These are phyloP conservation scores for Phthorimaea operculella DNA, from an alignment of 1,140 invertebrate genomes.

Conservation along the genomic window DNA sequence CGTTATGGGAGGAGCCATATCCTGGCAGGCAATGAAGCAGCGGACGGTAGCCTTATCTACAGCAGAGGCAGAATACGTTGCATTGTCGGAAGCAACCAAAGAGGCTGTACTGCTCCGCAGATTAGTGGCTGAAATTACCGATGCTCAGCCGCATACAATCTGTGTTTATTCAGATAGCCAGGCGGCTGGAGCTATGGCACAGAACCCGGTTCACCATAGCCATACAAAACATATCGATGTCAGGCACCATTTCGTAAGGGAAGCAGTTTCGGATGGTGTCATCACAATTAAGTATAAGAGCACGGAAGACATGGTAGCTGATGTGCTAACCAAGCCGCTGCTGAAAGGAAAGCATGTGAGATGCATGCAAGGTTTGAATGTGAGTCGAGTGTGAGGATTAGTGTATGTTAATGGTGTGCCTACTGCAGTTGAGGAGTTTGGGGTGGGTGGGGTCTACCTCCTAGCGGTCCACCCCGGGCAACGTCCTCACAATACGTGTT, in stretches of 20 bases:
- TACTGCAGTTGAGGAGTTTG: not conserved
- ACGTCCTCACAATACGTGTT: too few relatives aligned
- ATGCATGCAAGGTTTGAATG: not conserved
- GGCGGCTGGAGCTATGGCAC: not conserved
- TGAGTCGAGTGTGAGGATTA: not conserved
- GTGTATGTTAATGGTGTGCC: not conserved
- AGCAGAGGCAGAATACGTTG: not conserved
- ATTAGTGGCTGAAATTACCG: not conserved
- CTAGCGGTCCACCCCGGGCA: too few relatives aligned
- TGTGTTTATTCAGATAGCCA: not conserved
- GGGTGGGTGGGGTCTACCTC: too few relatives aligned
- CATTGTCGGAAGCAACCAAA: not conserved
- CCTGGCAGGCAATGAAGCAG: not conserved
- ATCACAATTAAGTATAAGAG: not conserved
- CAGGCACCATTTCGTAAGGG: not conserved
- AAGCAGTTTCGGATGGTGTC: not conserved
- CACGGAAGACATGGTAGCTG: not conserved
- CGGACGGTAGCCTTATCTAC: not conserved
- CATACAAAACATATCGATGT: not conserved
- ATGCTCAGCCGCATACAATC: not conserved
- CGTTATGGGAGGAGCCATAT: not conserved
- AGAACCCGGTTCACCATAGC: not conserved
- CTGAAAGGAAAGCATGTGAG: not conserved
- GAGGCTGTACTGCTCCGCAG: not conserved
- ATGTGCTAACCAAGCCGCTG: not conserved